Conservation (phyloP, 2,113 vertebrate species). For the Uria lomvia region DNA sequence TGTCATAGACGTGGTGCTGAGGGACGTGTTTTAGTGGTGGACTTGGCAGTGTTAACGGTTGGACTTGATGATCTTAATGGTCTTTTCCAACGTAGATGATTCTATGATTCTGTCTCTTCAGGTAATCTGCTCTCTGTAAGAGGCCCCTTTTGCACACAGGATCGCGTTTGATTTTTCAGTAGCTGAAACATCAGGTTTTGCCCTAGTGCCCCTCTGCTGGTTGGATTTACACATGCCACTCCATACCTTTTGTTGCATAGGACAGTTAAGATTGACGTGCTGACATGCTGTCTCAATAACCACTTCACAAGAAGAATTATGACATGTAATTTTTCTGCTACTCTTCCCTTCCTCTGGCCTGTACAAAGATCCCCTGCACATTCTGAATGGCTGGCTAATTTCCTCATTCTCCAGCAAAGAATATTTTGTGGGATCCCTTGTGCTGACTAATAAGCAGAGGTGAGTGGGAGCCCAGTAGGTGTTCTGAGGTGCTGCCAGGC, state of each 20-base stretch:
- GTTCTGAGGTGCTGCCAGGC: background rate
- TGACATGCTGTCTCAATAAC: background rate
- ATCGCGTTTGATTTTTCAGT: background rate
- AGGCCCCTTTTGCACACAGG: accelerated
- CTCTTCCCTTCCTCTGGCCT: slow-evolving; percentile 2
- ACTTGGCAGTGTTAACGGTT: background rate
- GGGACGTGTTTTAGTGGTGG: background rate
- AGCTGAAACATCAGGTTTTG: background rate
- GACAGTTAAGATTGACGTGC: background rate
- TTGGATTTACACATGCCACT: background rate
- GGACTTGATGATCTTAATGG: accelerated
- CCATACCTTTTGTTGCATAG: background rate
- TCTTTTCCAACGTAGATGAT: background rate
- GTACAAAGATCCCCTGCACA: background rate
- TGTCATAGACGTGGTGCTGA: accelerated
- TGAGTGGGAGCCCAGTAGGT: background rate
- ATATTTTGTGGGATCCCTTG: background rate
- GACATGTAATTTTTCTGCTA: background rate
- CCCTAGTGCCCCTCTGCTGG: background rate
- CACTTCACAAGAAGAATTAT: background rate
- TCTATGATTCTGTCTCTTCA: background rate
- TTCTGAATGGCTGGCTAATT: background rate
- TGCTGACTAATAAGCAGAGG: background rate
- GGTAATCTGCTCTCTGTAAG: background rate
- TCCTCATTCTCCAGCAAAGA: background rate